Percentiles rank a stretch among this genome's conserved stretches.
Conservation (phyloP, 2,888 invertebrate species). For the Amiota communis region DNA sequence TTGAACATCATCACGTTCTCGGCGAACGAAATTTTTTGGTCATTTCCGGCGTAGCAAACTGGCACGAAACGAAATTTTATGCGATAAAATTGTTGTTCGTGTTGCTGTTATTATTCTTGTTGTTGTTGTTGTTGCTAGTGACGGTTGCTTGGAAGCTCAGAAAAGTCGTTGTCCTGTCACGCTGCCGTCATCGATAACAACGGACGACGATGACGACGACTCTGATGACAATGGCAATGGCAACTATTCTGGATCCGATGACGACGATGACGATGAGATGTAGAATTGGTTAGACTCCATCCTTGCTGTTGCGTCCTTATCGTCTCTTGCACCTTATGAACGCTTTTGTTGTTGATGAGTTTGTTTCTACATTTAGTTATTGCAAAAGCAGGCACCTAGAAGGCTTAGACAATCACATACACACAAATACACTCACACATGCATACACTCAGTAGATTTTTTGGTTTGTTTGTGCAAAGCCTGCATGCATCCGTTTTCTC, state of each 20-base stretch:
- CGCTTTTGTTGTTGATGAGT: constrained; percentile 18
- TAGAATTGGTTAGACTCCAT: constrained; percentile 7
- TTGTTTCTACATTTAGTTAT: constrained; percentile 16
- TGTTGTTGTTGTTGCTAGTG: constrained; percentile 32
- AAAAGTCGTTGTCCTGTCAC: constrained; percentile 41
- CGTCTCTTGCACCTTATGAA: too few relatives aligned
- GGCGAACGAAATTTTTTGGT: constrained; percentile 46
- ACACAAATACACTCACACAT: background rate
- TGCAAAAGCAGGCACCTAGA: constrained; percentile 11
- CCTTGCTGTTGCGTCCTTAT: background rate
- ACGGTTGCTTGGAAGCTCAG: constrained; percentile 25
- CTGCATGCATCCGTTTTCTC: constrained; percentile 61
- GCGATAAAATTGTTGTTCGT: constrained; percentile 47
- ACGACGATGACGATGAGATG: constrained; percentile 11
- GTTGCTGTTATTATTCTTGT: constrained; percentile 40
- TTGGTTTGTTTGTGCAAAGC: constrained; percentile 14
- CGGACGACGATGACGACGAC: constrained; percentile 38
- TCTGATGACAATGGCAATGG: background rate
- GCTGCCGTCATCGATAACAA: constrained; percentile 52
- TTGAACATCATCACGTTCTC: constrained; percentile 18
- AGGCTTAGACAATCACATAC: constrained; percentile 21
- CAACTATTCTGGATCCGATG: background rate
- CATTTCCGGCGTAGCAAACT: constrained; percentile 64
- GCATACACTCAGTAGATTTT: background rate
- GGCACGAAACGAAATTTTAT: constrained; percentile 55